phyloP scores from a whole-genome alignment of 2,113 vertebrate species.

The Cynocephalus volans region DNA sequence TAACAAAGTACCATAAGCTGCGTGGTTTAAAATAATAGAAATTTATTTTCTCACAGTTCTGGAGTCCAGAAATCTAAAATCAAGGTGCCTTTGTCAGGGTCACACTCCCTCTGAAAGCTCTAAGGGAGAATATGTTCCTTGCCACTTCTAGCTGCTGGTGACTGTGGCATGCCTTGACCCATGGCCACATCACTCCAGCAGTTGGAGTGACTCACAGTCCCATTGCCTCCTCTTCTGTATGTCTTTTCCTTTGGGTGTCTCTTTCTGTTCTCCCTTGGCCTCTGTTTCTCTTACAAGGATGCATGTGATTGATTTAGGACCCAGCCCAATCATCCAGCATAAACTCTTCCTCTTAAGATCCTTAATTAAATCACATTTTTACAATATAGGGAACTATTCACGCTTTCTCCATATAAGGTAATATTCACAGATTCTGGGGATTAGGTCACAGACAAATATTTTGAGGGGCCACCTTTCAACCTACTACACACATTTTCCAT shows the following conservation, averaged over 20 bases:
- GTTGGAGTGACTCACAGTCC: background rate
- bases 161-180: background rate
- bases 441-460: background rate
- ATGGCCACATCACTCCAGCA: rapidly evolving
- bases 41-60: background rate
- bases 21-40: background rate
- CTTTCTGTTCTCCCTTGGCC: background rate
- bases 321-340: background rate
- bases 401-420: background rate
- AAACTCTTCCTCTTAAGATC: background rate
- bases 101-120: too few species aligned
- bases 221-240: background rate
- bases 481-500: background rate
- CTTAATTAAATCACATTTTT: background rate
- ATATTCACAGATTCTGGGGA: background rate
- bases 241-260: background rate
- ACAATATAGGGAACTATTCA: background rate
- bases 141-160: background rate
- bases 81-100: background rate
- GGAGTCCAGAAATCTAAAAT: background rate
- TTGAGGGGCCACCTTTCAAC: background rate
- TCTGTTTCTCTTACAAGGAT: background rate
- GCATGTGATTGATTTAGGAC: background rate
- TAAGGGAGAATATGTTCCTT: background rate
- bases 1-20: background rate